These are phyloP conservation scores for Zaprionus camerounensis DNA, from an alignment of 1,140 invertebrate species.

Conservation along the genomic window DNA sequence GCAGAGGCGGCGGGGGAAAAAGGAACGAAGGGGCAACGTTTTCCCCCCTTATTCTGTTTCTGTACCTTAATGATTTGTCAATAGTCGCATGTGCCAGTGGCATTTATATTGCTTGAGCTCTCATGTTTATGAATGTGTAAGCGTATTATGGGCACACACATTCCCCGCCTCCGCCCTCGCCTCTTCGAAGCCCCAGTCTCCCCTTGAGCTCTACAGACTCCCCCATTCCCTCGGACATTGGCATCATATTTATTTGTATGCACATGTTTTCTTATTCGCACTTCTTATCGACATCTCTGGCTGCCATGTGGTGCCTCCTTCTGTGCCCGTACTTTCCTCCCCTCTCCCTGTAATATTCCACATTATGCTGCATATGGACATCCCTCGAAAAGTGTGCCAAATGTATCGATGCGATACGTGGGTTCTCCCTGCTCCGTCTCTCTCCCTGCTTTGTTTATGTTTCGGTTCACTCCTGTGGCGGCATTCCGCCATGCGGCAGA, in stretches of 20 bases:
- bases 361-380: conserved; percentile 41
- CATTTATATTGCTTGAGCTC: conserved; percentile 47
- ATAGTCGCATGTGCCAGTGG: conserved; percentile 51
- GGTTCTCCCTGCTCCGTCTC: conserved; percentile 8
- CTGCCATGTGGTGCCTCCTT: conserved; percentile 33
- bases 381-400: conserved; percentile 48
- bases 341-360: conserved; percentile 4
- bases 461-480: conserved; percentile 35
- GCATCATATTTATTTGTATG: conserved; percentile 34
- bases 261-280: conserved; percentile 41
- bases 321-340: conserved; percentile 10
- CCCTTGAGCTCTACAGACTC: neutral
- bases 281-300: conserved; percentile 49
- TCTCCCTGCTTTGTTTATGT: conserved; percentile 31
- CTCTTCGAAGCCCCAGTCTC: neutral
- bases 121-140: conserved; percentile 55
- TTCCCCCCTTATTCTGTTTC: conserved; percentile 5
- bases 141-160: conserved; percentile 33
- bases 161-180: neutral
- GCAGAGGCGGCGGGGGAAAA: neutral
- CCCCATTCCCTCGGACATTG: conserved; percentile 33
- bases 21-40: neutral
- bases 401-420: conserved; percentile 40
- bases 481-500: conserved; percentile 18
- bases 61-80: conserved; percentile 66